A percentile compares a stretch with the other conserved stretches of the same genome.
phyloP scores from a whole-genome alignment of 2,113 vertebrate species.

The Meles meles region DNA sequence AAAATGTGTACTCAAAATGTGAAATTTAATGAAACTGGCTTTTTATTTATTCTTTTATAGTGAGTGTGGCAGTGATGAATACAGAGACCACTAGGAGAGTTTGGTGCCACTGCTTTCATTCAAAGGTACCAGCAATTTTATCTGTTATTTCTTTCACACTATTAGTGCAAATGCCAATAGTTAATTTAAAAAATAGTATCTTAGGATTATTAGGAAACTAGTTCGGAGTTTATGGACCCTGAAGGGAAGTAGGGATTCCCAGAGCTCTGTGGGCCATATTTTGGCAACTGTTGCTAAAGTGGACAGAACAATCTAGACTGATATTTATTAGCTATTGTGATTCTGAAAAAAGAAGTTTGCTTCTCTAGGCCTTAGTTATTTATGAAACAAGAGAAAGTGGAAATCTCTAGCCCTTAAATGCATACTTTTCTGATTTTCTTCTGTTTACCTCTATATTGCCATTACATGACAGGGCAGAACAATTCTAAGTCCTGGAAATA shows the following conservation, averaged over 20 bases:
- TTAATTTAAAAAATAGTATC: neutral
- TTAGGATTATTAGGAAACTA: neutral
- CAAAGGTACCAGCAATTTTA: neutral
- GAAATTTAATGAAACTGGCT: neutral
- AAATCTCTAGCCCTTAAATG: neutral
- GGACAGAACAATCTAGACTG: neutral
- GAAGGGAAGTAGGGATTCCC: neutral
- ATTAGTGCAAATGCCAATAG: neutral
- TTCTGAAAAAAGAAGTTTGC: neutral
- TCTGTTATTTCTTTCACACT: neutral
- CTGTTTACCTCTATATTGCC: neutral
- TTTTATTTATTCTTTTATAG: neutral
- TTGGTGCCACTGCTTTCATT: neutral
- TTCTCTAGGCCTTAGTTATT: neutral
- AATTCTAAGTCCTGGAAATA: slow-evolving; percentile 14
- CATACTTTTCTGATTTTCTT: neutral
- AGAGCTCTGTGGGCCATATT: neutral
- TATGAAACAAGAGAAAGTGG: neutral
- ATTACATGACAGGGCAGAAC: neutral
- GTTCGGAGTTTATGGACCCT: neutral
- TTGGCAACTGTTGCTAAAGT: neutral
- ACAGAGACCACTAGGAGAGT: neutral
- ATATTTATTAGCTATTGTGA: neutral
- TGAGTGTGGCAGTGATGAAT: neutral
- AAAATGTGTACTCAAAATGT: neutral